These are phyloP conservation scores for Smutsia temminckii DNA, from an alignment of 2,797 vertebrate genomes.

Conservation along the genomic window DNA sequence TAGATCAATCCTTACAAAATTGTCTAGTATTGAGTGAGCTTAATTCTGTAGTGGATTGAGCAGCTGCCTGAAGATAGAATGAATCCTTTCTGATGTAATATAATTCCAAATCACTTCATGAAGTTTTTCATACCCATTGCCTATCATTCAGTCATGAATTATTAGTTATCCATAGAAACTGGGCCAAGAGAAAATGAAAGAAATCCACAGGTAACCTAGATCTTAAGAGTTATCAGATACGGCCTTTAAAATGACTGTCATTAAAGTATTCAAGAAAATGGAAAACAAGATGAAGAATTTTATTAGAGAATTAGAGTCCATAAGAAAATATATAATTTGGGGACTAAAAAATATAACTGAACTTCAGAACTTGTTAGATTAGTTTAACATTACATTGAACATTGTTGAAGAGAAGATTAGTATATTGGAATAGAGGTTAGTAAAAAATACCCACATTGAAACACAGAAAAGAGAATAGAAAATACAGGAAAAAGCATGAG, in stretches of 20 bases:
- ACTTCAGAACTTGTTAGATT: background rate
- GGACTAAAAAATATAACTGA: background rate
- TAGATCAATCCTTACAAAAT: background rate
- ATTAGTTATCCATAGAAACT: background rate
- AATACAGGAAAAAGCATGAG: background rate
- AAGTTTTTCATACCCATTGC: background rate
- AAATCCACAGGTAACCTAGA: background rate
- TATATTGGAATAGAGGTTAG: background rate
- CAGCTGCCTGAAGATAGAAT: background rate
- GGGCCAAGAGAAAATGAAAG: background rate
- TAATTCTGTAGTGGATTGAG: background rate
- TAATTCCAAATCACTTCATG: background rate
- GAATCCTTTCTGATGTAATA: background rate
- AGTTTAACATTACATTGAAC: background rate
- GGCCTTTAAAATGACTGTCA: background rate
- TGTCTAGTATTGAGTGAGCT: background rate
- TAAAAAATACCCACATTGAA: background rate
- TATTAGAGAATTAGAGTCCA: background rate
- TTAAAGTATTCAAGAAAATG: background rate
- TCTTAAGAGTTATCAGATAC: background rate
- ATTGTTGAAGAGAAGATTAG: background rate
- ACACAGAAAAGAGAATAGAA: background rate
- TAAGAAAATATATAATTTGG: background rate
- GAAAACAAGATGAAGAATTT: constrained; percentile 18
- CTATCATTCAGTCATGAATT: background rate